phyloP scores from a whole-genome alignment of 1,140 invertebrate species.

The Lordiphosa clarofinis region DNA sequence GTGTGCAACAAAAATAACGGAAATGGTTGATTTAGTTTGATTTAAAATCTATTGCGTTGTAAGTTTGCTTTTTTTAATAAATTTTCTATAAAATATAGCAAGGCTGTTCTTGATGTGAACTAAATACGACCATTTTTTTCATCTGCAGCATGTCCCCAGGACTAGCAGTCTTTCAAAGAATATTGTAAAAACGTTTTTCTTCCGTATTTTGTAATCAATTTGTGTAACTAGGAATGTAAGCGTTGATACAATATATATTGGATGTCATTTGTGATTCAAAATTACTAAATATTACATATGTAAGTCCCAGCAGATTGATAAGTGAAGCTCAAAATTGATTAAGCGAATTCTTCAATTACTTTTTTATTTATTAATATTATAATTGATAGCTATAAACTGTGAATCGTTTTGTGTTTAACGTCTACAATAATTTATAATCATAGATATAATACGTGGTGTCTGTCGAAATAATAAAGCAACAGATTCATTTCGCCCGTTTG shows the following conservation, averaged over 20 bases:
- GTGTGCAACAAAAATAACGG: no score
- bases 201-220: background rate
- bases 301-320: background rate
- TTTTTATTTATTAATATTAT: conserved; percentile 17
- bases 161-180: no score
- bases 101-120: no score
- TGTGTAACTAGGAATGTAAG: background rate
- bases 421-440: conserved; percentile 45
- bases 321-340: conserved; percentile 4
- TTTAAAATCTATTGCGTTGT: no score
- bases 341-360: conserved; percentile 8
- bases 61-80: no score
- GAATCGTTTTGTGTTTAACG: conserved; percentile 25
- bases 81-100: no score
- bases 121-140: no score
- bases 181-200: no score
- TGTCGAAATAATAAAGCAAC: conserved; percentile 3
- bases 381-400: conserved; percentile 38
- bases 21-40: no score
- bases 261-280: conserved; percentile 6
- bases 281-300: conserved; percentile 1
- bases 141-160: no score
- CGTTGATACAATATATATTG: background rate
- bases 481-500: conserved; percentile 10
- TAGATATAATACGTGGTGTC: conserved; percentile 35